Percentiles rank a stretch among this genome's conserved stretches.
Conservation (phyloP, 2,113 vertebrate genomes). For the Monarcha castaneiventris region DNA sequence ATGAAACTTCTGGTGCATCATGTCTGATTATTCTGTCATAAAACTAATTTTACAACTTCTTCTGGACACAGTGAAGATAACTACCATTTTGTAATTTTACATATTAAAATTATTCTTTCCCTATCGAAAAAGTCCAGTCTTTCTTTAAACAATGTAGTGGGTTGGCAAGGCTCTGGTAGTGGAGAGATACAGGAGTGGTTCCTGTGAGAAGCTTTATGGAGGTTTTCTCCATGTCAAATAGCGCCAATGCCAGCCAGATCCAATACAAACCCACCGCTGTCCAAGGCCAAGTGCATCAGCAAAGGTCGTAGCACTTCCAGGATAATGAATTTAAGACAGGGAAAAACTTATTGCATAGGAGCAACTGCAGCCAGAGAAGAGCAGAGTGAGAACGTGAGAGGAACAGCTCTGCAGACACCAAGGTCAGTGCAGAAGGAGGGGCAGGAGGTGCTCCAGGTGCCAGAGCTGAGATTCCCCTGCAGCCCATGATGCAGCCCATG, state of each 20-base stretch:
- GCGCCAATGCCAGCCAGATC: background rate
- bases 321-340: background rate
- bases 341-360: background rate
- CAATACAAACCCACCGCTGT: rapidly evolving
- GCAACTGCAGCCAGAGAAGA: background rate
- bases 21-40: background rate
- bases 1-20: background rate
- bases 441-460: rapidly evolving
- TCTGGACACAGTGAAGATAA: background rate
- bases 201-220: background rate
- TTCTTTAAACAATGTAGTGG: background rate
- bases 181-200: background rate
- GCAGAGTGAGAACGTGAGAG: background rate
- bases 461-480: background rate
- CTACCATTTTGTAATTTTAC: background rate
- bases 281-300: background rate
- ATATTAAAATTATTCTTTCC: background rate
- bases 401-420: background rate
- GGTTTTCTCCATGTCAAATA: background rate
- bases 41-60: background rate
- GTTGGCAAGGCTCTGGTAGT: background rate
- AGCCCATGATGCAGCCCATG: background rate
- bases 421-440: background rate
- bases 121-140: background rate
- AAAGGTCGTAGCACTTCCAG: background rate